Evolutionary conservation across 2,113 vertebrate species (phyloP).

Genomic region (Indicator indicator): DNA sequence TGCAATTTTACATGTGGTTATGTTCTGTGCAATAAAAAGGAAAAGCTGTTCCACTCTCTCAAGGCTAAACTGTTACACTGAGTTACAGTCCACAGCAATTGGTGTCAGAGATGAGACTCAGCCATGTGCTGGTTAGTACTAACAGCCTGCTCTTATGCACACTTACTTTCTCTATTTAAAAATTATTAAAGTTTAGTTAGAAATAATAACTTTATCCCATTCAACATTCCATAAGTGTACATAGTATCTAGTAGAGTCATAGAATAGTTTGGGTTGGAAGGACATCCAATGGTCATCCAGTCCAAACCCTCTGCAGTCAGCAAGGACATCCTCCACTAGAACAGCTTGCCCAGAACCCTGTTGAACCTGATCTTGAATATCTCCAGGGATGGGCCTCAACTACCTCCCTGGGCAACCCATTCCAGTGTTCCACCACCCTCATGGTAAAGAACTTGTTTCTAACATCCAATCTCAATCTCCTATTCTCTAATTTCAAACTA

Average conservation of each 20-base stretch:
- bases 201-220: neutral
- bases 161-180: neutral
- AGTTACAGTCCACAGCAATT: neutral
- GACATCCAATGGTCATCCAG: too few relatives aligned
- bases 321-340: too few relatives aligned
- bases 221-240: neutral
- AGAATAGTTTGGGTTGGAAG: too few relatives aligned
- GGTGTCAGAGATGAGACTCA: neutral
- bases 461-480: too few relatives aligned
- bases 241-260: neutral
- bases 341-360: too few relatives aligned
- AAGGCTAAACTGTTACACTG: neutral
- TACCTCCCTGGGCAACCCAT: too few relatives aligned
- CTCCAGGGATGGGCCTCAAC: too few relatives aligned
- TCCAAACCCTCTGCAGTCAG: too few relatives aligned
- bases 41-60: neutral
- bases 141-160: neutral
- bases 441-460: too few relatives aligned
- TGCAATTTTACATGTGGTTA: neutral
- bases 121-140: neutral
- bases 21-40: neutral
- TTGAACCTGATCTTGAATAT: too few relatives aligned
- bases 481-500: too few relatives aligned
- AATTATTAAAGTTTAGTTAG: neutral
- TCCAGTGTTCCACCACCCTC: too few relatives aligned